Percentiles rank a stretch among this genome's conserved stretches.
These are phyloP conservation scores for Synaphobranchus kaupii DNA, from an alignment of 2,797 vertebrate genomes.

Conservation along the genomic window DNA sequence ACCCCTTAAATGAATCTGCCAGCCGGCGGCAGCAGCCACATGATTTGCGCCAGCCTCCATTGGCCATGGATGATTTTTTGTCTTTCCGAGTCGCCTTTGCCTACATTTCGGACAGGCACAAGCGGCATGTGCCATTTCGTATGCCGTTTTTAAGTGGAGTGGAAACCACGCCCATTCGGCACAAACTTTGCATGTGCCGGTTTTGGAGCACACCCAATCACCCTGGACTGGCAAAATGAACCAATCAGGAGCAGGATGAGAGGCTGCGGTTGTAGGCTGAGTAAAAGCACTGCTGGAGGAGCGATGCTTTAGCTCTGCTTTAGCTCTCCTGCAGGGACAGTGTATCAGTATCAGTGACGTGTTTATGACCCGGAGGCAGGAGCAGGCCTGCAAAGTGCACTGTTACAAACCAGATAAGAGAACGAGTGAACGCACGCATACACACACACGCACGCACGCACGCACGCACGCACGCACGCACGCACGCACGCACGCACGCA, in stretches of 20 bases:
- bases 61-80: no score
- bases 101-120: no score
- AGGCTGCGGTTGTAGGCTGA: neutral
- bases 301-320: neutral
- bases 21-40: no score
- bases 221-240: neutral
- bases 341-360: neutral
- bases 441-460: neutral
- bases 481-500: neutral
- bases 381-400: neutral
- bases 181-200: no score
- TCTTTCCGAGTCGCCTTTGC: no score
- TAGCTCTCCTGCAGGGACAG: neutral
- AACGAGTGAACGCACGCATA: no score
- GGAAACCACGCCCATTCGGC: no score
- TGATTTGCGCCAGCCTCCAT: no score
- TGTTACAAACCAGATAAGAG: neutral
- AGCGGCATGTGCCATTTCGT: no score
- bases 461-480: neutral
- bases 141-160: no score
- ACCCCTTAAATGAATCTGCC: no score
- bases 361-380: neutral
- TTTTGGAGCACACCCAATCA: no score
- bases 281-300: neutral
- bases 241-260: neutral